Evolutionary conservation across 2,113 vertebrate genomes (phyloP).

Genomic region (Heterotis niloticus): DNA sequence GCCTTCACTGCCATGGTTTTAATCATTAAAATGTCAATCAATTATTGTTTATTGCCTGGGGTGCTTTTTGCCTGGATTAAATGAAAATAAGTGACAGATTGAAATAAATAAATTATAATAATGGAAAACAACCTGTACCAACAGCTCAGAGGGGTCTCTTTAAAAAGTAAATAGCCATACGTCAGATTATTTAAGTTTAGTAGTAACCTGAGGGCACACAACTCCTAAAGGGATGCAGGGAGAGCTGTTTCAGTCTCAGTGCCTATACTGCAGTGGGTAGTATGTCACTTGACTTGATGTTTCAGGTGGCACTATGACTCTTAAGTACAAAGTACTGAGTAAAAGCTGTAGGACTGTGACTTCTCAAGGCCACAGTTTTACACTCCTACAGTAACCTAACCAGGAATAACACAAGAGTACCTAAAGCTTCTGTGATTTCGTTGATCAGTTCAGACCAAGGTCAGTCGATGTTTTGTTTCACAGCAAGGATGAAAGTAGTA

Average conservation of each 20-base stretch:
- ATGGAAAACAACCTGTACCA: constrained; percentile 36
- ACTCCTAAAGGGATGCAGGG: too few species aligned
- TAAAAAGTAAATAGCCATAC: constrained; percentile 27
- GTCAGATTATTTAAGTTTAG: not conserved
- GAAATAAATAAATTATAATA: constrained; percentile 47
- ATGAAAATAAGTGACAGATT: not conserved
- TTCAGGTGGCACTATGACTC: too few species aligned
- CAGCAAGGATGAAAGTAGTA: constrained; percentile 21
- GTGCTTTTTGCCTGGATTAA: constrained; percentile 22
- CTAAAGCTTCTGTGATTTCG: not conserved
- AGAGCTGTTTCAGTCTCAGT: too few species aligned
- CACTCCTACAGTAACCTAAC: too few species aligned
- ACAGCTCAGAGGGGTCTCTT: constrained; percentile 7
- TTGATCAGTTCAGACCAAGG: not conserved
- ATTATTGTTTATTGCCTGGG: constrained; percentile 32
- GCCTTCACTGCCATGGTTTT: constrained; percentile 42
- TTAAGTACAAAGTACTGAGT: too few species aligned
- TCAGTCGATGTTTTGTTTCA: not conserved
- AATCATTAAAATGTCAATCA: constrained; percentile 51
- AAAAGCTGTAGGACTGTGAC: too few species aligned
- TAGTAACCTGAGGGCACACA: not conserved
- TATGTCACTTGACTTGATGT: too few species aligned
- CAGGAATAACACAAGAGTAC: too few species aligned
- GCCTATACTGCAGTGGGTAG: too few species aligned
- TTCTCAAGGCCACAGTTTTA: too few species aligned